Evolutionary conservation across 2,113 vertebrate genomes (phyloP), one percentile per base, ranked within the genome.

Genomic region (Sinocyclocheilus anophthalmus): DNA sequence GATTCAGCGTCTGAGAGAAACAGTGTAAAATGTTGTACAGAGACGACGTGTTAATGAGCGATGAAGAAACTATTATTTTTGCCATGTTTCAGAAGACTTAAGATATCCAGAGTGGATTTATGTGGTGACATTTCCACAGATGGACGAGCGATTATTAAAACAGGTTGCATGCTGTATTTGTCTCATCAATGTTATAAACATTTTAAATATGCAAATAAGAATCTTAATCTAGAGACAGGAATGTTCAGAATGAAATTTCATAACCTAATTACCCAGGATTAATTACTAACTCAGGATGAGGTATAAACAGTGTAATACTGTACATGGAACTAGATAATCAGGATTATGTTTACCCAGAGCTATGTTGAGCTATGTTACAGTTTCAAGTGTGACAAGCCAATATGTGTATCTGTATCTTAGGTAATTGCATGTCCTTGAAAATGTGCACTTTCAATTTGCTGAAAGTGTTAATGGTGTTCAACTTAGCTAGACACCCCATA

Each of bases 371-470:
- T 30, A 33, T 33, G 76, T 9, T 33, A 50, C 13, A 55, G 45
- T 77, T 77, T 11, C 3, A 30, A 77, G 8, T 77, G 4, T 77
- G 50, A 77, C 24, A 55, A 55, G 76, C 14, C 76, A 77, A 55
- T 77, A 55, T 77, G 48, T 55, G 76, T 55, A 77, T 77, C 50
- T 77, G 16, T 77, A 33, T 55, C 26, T 77, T 20, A 55, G 42
- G 76, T 77, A 77, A 77, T 55, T 77, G 76, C 3, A 26, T 22
- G 24, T 77, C 50, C 24, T 77, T 76, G n/a, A 33, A 55, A 55
- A 55, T 77, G 24, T 33, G 16, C 26, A 77, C 76, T 55, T 77
- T 77, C 24, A 55, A 55, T 24, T 53, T 33, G 14, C 50, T 76
- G 12, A 42, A 42, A 76, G 72, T 76, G 42, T 76, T 50, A 80